Percentiles rank a stretch among this genome's conserved stretches.
Evolutionary conservation across 2,888 invertebrate genomes (phyloP).

Genomic region (Cecidostiba fungosa): DNA sequence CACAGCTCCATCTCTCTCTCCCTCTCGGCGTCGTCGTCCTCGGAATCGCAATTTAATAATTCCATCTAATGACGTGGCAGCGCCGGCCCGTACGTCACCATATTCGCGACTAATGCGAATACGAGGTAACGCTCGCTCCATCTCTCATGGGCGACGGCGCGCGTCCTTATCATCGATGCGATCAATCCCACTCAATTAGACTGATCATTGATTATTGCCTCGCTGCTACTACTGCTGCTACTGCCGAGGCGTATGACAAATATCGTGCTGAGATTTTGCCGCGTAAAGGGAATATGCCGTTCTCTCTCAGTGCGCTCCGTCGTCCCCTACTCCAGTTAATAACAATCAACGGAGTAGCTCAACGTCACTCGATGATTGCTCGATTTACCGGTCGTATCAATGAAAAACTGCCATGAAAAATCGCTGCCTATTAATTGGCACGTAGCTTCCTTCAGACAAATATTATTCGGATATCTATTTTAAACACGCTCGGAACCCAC

Average conservation of each 20-base stretch:
- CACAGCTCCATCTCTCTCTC: constrained; percentile 55
- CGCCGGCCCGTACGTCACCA: constrained; percentile 73
- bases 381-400: constrained; percentile 1
- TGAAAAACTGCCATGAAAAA: constrained; percentile 3
- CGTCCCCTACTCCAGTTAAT: constrained; percentile 24
- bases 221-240: constrained; percentile 16
- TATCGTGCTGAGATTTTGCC: constrained; percentile 56
- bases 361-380: not conserved
- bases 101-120: constrained; percentile 74
- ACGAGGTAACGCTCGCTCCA: constrained; percentile 54
- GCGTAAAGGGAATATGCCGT: constrained; percentile 53
- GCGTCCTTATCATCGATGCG: constrained; percentile 78
- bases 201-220: constrained; percentile 79
- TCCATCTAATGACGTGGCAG: constrained; percentile 72
- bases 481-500: no score
- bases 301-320: not conserved
- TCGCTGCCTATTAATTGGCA: no score
- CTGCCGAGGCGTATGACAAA: constrained; percentile 36
- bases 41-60: constrained; percentile 72
- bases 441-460: no score
- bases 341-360: constrained; percentile 33
- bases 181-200: constrained; percentile 80
- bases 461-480: no score
- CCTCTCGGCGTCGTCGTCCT: constrained; percentile 71
- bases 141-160: constrained; percentile 64